These are phyloP conservation scores for Eciton burchellii DNA, from an alignment of 1,140 invertebrate species.

Conservation along the genomic window DNA sequence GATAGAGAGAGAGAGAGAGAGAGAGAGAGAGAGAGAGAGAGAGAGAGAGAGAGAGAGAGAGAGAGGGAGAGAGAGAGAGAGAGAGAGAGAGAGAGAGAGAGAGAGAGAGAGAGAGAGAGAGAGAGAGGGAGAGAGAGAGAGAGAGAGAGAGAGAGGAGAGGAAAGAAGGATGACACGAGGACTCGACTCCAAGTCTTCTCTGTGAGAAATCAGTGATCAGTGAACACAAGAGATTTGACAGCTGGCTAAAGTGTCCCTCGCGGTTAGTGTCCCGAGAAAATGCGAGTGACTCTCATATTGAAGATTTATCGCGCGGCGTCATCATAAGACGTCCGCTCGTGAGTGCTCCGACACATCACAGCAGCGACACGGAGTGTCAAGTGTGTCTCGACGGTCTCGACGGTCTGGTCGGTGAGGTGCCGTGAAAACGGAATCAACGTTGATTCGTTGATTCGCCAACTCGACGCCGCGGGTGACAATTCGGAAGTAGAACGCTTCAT, in stretches of 20 bases:
- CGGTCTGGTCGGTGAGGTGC: conserved; percentile 10
- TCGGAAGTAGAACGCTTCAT: background rate
- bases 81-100: background rate
- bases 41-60: background rate
- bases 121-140: too few species aligned
- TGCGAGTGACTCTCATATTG: conserved; percentile 50
- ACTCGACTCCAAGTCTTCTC: background rate
- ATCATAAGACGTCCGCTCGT: conserved; percentile 24
- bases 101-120: background rate
- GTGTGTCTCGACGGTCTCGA: conserved; percentile 8
- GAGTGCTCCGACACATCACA: conserved; percentile 11
- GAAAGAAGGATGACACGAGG: background rate
- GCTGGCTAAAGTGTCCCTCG: conserved; percentile 38
- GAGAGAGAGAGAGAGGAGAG: background rate
- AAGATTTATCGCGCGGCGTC: conserved; percentile 52
- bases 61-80: too few species aligned
- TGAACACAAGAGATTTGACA: conserved; percentile 14
- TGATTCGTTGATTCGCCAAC: background rate
- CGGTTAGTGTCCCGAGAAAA: conserved; percentile 33
- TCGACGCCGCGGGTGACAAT: background rate
- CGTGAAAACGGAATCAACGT: background rate
- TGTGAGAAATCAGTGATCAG: conserved; percentile 53
- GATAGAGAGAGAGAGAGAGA: background rate
- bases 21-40: too few species aligned
- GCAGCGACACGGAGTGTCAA: conserved; percentile 17